These are phyloP conservation scores for Sparus aurata DNA, from an alignment of 2,797 vertebrate genomes.

Conservation along the genomic window DNA sequence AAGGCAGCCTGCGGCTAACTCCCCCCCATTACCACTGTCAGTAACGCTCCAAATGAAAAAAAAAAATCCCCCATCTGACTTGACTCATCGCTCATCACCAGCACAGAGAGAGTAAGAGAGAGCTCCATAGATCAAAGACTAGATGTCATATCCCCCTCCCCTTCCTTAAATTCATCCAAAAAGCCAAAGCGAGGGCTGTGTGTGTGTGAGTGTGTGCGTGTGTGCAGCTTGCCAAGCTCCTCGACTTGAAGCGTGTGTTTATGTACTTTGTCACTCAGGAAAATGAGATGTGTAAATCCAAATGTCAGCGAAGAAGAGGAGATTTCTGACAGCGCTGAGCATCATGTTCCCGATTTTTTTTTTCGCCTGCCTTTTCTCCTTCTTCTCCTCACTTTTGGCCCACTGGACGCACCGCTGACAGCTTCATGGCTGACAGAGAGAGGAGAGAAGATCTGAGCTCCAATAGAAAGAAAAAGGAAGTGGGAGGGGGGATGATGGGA, in stretches of 20 bases:
- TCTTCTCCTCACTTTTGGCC: conserved; percentile 59
- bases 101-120: conserved; percentile 58
- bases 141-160: conserved; percentile 70
- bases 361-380: conserved; percentile 4
- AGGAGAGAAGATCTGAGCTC: conserved; percentile 47
- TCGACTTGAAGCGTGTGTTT: conserved; percentile 79
- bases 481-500: conserved; percentile 1
- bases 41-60: conserved; percentile 60
- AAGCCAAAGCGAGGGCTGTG: conserved; percentile 46
- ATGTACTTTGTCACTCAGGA: conserved; percentile 84
- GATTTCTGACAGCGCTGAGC: conserved; percentile 73
- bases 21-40: conserved; percentile 71
- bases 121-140: conserved; percentile 78
- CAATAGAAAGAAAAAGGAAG: conserved; percentile 37
- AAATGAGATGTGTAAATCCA: conserved; percentile 85
- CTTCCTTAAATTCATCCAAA: conserved; percentile 66
- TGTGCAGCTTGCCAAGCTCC: conserved; percentile 70
- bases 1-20: conserved; percentile 75
- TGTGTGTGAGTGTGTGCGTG: conserved; percentile 43
- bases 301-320: conserved; percentile 73
- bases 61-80: conserved; percentile 74
- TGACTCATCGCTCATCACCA: conserved; percentile 79
- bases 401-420: conserved; percentile 73
- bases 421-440: conserved; percentile 65
- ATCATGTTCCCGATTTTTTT: conserved; percentile 61